Conservation (phyloP, 1,140 invertebrate genomes). For the Vanessa atalanta region DNA sequence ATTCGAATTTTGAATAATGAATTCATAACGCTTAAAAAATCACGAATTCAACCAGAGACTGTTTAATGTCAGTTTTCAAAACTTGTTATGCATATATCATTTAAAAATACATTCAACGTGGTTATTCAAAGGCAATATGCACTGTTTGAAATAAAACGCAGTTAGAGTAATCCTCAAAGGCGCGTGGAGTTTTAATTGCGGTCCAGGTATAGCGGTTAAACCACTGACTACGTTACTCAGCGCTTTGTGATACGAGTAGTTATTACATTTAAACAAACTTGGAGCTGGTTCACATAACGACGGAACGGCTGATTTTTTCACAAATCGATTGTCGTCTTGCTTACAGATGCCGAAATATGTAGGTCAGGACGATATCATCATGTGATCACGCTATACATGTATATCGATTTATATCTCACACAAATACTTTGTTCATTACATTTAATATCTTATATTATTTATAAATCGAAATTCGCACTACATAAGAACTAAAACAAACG, state of each 20-base stretch:
- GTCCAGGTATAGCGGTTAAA: constrained; percentile 10
- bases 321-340: too few species aligned
- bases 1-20: neutral
- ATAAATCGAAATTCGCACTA: too few species aligned
- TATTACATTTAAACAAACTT: constrained; percentile 7
- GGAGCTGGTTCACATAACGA: neutral
- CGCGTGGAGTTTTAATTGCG: constrained; percentile 37
- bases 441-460: too few species aligned
- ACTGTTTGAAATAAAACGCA: constrained; percentile 33
- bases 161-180: constrained; percentile 30
- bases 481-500: too few species aligned
- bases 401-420: too few species aligned
- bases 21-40: neutral
- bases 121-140: neutral
- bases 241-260: constrained; percentile 13
- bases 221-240: neutral
- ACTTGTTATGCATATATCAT: neutral
- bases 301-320: too few species aligned
- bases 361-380: too few species aligned
- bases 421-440: too few species aligned
- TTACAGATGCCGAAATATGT: neutral
- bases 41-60: neutral
- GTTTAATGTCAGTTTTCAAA: neutral
- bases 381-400: too few species aligned
- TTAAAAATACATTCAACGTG: neutral